A percentile compares a stretch with the other conserved stretches of the same genome.
Evolutionary conservation across 2,888 invertebrate species (phyloP).

Genomic region (Syrista parreyssii): DNA sequence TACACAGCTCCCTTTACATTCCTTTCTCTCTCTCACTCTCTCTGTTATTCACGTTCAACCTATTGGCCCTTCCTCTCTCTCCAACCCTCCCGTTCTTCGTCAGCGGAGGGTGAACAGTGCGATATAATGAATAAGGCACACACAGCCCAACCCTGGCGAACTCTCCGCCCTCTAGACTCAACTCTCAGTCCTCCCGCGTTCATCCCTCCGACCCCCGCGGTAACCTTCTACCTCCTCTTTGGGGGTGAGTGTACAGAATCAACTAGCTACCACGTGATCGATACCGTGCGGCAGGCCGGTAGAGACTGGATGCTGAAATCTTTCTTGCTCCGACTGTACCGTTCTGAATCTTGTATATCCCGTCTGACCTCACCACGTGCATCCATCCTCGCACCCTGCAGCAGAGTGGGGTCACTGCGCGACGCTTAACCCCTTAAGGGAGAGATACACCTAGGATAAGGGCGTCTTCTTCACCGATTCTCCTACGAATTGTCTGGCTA

Average conservation of each 20-base stretch:
- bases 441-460: background rate
- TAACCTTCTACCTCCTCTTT: background rate
- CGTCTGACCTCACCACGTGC: conserved; percentile 8
- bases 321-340: conserved; percentile 10
- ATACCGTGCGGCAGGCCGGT: conserved; percentile 22
- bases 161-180: background rate
- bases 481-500: background rate
- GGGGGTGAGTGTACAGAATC: conserved; percentile 14
- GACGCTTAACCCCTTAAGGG: conserved; percentile 8
- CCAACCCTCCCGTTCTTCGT: background rate
- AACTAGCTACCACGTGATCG: conserved; percentile 32
- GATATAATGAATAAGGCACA: conserved; percentile 23
- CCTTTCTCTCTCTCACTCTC: background rate
- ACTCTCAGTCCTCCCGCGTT: background rate
- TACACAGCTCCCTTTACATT: background rate
- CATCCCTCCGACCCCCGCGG: background rate
- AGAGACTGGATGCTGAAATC: conserved; percentile 2
- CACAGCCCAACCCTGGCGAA: conserved; percentile 15
- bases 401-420: conserved; percentile 6
- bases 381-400: background rate
- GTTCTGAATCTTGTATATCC: conserved; percentile 7
- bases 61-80: background rate
- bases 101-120: conserved; percentile 11
- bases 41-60: background rate
- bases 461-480: background rate